Conservation (phyloP, 2,888 invertebrate genomes). For the Hyppa rectilinea region DNA sequence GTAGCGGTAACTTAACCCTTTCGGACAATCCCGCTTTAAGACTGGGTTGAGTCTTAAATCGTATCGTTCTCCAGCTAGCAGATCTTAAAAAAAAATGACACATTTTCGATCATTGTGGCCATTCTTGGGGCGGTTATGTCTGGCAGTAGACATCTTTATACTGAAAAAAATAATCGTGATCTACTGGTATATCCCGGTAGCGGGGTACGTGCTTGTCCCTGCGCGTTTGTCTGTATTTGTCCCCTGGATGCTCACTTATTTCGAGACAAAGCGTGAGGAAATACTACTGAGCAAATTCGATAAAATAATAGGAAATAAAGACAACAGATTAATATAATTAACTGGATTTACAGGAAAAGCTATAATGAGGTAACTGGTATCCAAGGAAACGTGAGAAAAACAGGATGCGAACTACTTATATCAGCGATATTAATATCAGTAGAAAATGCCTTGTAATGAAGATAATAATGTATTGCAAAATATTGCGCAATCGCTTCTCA, state of each 20-base stretch:
- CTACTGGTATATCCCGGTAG: no score
- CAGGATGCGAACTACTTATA: background rate
- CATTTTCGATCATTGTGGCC: background rate
- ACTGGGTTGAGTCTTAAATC: background rate
- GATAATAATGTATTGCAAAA: conserved; percentile 17
- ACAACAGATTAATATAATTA: background rate
- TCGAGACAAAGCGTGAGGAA: background rate
- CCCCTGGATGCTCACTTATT: background rate
- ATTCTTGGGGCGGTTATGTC: background rate
- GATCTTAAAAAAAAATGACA: background rate
- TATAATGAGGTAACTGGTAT: background rate
- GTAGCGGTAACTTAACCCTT: no score
- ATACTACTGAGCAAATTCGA: background rate
- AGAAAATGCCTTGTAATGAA: conserved; percentile 19
- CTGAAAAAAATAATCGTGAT: no score
- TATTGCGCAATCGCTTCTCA: conserved; percentile 14
- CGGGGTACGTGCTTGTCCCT: background rate
- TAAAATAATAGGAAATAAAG: background rate
- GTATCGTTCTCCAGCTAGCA: background rate
- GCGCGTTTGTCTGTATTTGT: no score
- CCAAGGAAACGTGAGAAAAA: background rate
- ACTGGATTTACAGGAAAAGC: background rate
- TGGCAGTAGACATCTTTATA: background rate
- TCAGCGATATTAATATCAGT: background rate
- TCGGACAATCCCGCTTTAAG: no score